Conservation (phyloP, 2,113 vertebrate genomes). For the Echinops telfairi region DNA sequence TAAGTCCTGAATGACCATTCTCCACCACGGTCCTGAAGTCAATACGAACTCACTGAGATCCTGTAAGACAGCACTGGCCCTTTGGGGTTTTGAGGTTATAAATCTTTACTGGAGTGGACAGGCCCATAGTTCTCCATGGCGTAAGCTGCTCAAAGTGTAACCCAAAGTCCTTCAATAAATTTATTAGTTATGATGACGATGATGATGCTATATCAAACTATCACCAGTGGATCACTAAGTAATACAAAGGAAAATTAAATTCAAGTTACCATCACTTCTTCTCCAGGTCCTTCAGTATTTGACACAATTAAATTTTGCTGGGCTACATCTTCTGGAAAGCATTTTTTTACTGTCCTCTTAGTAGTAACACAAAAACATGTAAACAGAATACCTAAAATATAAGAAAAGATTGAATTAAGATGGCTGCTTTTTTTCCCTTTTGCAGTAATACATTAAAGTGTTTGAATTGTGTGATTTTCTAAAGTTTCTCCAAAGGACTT, state of each 20-base stretch:
- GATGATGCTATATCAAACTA: neutral
- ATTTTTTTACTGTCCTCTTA: conserved; percentile 65
- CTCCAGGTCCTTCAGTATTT: conserved; percentile 94
- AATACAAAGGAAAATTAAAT: neutral
- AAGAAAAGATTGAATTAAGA: neutral
- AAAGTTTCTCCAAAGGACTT: neutral
- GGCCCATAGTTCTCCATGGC: too few species aligned
- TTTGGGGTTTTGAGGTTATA: too few species aligned
- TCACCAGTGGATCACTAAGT: neutral
- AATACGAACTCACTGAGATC: too few species aligned
- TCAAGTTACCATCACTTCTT: conserved; percentile 92
- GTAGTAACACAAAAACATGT: conserved; percentile 85
- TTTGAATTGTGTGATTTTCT: conserved; percentile 26
- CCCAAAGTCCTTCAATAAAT: too few species aligned
- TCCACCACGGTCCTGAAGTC: neutral
- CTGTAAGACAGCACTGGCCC: too few species aligned
- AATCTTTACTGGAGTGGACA: too few species aligned
- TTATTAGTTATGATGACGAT: neutral
- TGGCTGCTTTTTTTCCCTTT: neutral
- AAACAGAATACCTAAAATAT: conserved; percentile 86
- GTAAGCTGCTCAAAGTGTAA: too few species aligned
- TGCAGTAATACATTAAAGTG: neutral
- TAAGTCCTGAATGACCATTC: neutral
- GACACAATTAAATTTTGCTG: conserved; percentile 94
- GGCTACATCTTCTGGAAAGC: conserved; percentile 88